These are phyloP conservation scores for Platerodrilus igneus DNA, from an alignment of 2,888 invertebrate species.

Conservation along the genomic window DNA sequence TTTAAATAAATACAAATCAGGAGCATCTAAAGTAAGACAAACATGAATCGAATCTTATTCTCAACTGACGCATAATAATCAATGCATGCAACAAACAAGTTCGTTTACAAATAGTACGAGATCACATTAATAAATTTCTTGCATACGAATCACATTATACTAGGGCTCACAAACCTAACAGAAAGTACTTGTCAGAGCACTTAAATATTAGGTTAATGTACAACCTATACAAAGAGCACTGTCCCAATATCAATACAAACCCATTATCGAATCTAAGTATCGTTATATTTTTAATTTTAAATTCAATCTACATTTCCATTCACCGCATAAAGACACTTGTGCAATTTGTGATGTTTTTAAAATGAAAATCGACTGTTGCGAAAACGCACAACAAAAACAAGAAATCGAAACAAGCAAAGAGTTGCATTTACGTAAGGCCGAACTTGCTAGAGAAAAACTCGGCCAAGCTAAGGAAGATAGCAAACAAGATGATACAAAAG, in stretches of 20 bases:
- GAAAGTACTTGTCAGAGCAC: slow-evolving; percentile 17
- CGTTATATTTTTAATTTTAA: slow-evolving; percentile 21
- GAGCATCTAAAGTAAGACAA: no score
- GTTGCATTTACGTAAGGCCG: slow-evolving; percentile 15
- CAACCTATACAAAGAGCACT: slow-evolving; percentile 13
- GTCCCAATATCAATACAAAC: no score
- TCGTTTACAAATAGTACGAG: background rate
- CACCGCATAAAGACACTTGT: slow-evolving; percentile 22
- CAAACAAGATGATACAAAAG: slow-evolving; percentile 9
- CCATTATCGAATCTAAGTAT: slow-evolving; percentile 22
- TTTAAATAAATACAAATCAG: no score
- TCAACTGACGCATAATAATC: no score
- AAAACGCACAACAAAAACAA: slow-evolving; percentile 1
- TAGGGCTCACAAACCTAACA: slow-evolving; percentile 17
- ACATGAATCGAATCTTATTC: no score
- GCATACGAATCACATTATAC: slow-evolving; percentile 15
- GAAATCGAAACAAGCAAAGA: slow-evolving; percentile 3
- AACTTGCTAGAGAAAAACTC: no score
- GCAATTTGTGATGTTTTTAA: slow-evolving; percentile 16
- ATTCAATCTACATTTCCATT: slow-evolving; percentile 25
- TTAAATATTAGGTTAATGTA: slow-evolving; percentile 20
- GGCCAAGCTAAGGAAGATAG: no score
- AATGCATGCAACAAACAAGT: no score
- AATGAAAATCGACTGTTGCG: no score
- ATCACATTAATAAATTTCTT: slow-evolving; percentile 3